phyloP scores from a whole-genome alignment of 2,113 vertebrate genomes.

The Procapra przewalskii region DNA sequence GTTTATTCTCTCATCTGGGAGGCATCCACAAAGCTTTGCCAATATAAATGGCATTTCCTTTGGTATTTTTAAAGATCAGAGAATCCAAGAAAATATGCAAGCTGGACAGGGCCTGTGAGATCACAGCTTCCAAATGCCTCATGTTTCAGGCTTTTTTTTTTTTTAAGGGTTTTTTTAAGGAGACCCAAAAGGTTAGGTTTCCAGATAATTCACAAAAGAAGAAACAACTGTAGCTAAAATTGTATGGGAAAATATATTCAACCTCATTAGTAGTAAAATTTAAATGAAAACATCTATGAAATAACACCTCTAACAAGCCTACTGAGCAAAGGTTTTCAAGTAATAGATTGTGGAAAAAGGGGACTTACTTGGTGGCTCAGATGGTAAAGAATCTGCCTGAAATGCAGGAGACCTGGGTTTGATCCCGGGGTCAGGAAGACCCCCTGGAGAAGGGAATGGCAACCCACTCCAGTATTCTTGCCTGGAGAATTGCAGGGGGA shows the following conservation, averaged over 20 bases:
- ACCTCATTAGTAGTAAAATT: constrained; percentile 5
- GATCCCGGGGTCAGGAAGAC: neutral
- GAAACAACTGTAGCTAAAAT: constrained; percentile 7
- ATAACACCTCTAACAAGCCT: neutral
- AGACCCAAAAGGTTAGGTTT: constrained; percentile 55
- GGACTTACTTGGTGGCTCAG: neutral
- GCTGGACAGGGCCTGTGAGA: constrained; percentile 50
- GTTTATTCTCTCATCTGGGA: constrained; percentile 49
- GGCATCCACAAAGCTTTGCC: constrained; percentile 70
- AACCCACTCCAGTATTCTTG: neutral
- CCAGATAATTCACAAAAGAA: constrained; percentile 61
- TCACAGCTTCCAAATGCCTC: constrained; percentile 34
- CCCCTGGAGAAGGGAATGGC: neutral
- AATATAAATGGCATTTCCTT: constrained; percentile 74
- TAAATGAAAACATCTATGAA: constrained; percentile 41
- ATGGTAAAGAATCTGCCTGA: neutral
- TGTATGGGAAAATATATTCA: neutral
- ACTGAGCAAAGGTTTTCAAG: constrained; percentile 7
- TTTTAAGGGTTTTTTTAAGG: constrained; percentile 34
- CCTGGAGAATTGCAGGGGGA: neutral
- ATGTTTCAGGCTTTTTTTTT: constrained; percentile 13
- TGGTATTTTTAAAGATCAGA: constrained; percentile 75
- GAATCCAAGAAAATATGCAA: constrained; percentile 43
- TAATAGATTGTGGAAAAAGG: neutral
- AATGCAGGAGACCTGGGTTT: neutral